Evolutionary conservation across 2,797 vertebrate species (phyloP).

Genomic region (Balearica regulorum): DNA sequence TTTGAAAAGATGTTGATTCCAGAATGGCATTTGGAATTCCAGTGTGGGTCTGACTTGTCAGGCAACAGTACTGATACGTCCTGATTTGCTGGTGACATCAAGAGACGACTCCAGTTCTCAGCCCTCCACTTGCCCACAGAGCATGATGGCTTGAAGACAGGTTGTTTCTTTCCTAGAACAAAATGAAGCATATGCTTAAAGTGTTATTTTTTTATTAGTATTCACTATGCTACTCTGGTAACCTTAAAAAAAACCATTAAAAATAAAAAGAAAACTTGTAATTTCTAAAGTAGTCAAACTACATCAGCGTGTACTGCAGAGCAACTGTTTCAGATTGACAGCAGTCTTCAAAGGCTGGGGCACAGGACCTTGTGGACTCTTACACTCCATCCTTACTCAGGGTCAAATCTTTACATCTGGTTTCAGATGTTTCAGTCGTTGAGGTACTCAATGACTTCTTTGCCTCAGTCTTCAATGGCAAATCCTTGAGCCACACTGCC

Average conservation of each 20-base stretch:
- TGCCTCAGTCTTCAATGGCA: too few relatives aligned
- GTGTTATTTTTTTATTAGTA: neutral
- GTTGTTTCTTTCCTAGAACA: neutral
- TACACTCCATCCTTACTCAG: neutral
- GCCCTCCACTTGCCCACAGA: neutral
- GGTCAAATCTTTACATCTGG: neutral
- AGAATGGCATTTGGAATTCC: neutral
- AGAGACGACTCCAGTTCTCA: neutral
- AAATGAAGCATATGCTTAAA: neutral
- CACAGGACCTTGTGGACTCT: neutral
- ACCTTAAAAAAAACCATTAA: neutral
- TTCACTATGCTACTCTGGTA: neutral
- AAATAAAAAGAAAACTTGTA: neutral
- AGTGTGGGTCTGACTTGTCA: neutral
- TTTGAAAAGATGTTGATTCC: neutral
- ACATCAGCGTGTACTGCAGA: neutral
- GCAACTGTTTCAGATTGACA: neutral
- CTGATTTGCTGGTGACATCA: accelerated
- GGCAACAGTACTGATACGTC: neutral
- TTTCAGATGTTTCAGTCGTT: too few relatives aligned
- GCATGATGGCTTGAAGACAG: neutral
- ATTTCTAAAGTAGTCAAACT: neutral
- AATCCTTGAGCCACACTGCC: too few relatives aligned
- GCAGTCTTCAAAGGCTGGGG: neutral
- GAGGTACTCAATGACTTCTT: too few relatives aligned